Conservation (phyloP, 2,113 vertebrate genomes). For the Haemorhous mexicanus region DNA sequence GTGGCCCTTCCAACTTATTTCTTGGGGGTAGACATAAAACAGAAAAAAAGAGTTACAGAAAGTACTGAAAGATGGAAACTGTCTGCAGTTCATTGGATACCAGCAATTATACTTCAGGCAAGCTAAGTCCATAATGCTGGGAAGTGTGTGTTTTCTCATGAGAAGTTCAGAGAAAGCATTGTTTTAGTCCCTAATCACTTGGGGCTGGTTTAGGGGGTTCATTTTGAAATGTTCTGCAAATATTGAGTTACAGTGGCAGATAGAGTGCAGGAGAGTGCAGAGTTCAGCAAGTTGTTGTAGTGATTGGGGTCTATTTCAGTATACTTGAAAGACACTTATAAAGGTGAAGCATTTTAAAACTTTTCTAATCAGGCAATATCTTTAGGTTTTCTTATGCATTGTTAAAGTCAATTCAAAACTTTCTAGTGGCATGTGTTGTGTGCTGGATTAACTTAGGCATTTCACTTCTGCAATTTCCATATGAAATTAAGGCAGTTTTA, state of each 20-base stretch:
- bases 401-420: background rate
- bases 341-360: slow-evolving; percentile 26
- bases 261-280: slow-evolving; percentile 41
- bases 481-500: background rate
- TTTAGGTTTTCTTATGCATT: background rate
- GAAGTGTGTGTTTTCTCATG: slow-evolving; percentile 47
- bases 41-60: background rate
- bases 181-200: slow-evolving; percentile 34
- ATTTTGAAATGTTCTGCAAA: slow-evolving; percentile 56
- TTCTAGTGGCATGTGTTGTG: background rate
- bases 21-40: background rate
- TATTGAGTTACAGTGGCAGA: slow-evolving; percentile 33
- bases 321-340: background rate
- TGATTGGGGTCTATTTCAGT: background rate
- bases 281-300: slow-evolving; percentile 27
- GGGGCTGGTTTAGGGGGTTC: slow-evolving; percentile 11
- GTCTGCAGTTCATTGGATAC: slow-evolving; percentile 33
- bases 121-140: background rate
- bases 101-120: slow-evolving; percentile 24
- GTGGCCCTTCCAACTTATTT: background rate
- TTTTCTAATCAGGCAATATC: background rate
- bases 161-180: slow-evolving; percentile 34
- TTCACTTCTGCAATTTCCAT: background rate
- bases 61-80: background rate
- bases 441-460: background rate